Evolutionary conservation across 2,113 vertebrate species (phyloP).

Genomic region (Ginglymostoma cirratum): DNA sequence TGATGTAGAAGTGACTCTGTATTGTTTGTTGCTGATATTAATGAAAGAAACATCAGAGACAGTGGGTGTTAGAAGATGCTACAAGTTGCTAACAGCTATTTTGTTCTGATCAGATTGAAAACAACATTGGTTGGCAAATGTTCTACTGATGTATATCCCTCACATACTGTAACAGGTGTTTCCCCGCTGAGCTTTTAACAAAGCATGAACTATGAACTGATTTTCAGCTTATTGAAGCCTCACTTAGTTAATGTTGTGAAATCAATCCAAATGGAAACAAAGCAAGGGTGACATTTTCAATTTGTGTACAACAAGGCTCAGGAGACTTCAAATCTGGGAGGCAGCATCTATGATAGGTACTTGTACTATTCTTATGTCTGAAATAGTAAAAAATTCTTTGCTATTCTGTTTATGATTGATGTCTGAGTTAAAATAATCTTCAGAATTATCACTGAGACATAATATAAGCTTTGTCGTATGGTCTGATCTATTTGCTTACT

Average conservation of each 20-base stretch:
- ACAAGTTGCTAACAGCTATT: not conserved
- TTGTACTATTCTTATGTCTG: not conserved
- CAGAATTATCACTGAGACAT: not conserved
- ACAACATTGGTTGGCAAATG: not conserved
- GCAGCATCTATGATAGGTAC: not conserved
- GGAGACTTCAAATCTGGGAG: not conserved
- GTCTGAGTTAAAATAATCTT: not conserved
- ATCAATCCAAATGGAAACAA: not conserved
- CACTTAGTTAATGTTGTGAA: not conserved
- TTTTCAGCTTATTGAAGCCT: not conserved
- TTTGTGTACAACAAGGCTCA: not conserved
- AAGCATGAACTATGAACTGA: not conserved
- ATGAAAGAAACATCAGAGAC: not conserved
- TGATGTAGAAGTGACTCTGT: not conserved
- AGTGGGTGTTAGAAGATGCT: not conserved
- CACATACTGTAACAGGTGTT: not conserved
- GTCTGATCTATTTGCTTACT: too few relatives aligned
- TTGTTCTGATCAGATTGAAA: not conserved
- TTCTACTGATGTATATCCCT: not conserved
- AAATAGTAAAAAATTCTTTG: not conserved
- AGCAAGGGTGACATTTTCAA: not conserved
- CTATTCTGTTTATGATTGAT: not conserved
- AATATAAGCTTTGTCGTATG: too few relatives aligned
- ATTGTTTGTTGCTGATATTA: not conserved
- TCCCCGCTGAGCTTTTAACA: not conserved